Evolutionary conservation across 2,888 invertebrate species (phyloP).

Genomic region (Physocephala rufipes): DNA sequence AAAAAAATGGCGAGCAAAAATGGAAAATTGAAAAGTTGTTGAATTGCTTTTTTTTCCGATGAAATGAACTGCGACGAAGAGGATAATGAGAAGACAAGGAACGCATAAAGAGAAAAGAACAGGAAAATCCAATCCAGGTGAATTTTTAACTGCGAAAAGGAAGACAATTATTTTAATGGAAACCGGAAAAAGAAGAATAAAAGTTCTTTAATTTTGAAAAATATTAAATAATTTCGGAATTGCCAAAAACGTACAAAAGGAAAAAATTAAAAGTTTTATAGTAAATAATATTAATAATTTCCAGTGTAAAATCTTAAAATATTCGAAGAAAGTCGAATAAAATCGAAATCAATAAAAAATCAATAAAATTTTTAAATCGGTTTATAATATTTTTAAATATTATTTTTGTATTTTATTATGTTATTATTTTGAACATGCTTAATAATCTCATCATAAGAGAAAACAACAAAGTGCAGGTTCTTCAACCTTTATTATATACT

Average conservation of each 20-base stretch:
- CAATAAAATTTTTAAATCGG: background rate
- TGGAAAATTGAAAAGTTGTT: conserved; percentile 7
- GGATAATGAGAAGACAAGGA: background rate
- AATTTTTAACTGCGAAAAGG: background rate
- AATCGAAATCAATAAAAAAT: no score
- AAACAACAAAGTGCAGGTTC: no score
- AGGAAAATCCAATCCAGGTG: background rate
- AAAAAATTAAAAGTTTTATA: no score
- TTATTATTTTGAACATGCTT: no score
- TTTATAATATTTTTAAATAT: no score
- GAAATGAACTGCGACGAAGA: background rate
- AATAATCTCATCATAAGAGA: no score
- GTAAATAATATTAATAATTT: no score
- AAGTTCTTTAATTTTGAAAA: no score
- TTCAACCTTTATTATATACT: no score
- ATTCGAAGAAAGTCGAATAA: background rate
- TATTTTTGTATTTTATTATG: no score
- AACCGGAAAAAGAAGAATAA: background rate
- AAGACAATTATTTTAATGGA: background rate
- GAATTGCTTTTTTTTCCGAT: background rate
- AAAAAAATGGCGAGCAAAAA: no score
- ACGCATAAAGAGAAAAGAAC: background rate
- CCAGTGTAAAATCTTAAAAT: no score
- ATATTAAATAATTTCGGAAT: background rate
- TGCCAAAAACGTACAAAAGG: background rate